Base-by-base conservation (phyloP, 2,888 invertebrate species). In the Megalurothrips usitatus region DNA sequence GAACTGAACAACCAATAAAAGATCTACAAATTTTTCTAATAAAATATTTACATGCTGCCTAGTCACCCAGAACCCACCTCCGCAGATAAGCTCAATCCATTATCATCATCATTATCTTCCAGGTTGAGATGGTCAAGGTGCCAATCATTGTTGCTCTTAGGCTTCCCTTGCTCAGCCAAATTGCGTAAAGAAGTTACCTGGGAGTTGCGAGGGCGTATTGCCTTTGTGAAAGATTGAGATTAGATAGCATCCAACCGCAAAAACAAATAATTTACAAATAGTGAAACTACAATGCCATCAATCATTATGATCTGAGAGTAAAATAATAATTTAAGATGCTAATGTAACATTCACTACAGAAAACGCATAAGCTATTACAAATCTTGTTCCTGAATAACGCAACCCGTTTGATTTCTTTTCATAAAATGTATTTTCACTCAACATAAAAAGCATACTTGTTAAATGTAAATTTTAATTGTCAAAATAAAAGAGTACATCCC, bases 51-150 rank as follows among this genome's bases (percentile, higher is more conserved):
- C 68, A 75, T 75, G 68, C 68, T 75, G 68, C n/a, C 68, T 75
- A 26, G 26, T 75, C 68, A 75, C 68, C 68, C 68, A 75, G 26
- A 75, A 75, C 68, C 68, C 68, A 75, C 68, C 68, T 75, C 68
- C n/a, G 68, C 68, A 75, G 68, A 75, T 75, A 75, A 75, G 23
- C 68, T 75, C 26, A 75, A 75, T 75, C 68, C 68, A 75, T 75
- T 75, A 23, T 75, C 68, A 75, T 75, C 68, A 75, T 75, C 26
- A 75, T 75, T 26, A 75, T 75, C 68, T 75, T 75, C 68, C 68
- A 75, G 26, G 68, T 75, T 75, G 23, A 75, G 68, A 75, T 75
- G 68, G 26, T 75, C 68, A 75, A 75, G 68, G 68, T 75, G 68
- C 68, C 68, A 75, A 12, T 75, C 68, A 75, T 75, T 75, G 23